Evolutionary conservation across 2,113 vertebrate species (phyloP).

Genomic region (Scomber japonicus): DNA sequence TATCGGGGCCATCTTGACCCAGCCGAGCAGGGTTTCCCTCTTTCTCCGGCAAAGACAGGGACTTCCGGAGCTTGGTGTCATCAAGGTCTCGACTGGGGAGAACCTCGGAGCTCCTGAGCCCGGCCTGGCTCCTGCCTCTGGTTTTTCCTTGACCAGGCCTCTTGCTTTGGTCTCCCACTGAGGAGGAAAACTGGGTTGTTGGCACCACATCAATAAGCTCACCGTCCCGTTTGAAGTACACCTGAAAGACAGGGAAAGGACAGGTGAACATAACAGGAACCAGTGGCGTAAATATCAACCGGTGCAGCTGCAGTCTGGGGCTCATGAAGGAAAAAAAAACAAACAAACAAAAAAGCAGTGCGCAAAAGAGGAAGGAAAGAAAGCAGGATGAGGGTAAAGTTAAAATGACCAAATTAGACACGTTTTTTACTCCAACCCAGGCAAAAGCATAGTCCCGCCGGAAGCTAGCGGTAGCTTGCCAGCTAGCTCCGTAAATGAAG

Average conservation of each 20-base stretch:
- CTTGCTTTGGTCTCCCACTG: constrained; percentile 34
- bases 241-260: constrained; percentile 80
- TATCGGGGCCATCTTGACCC: constrained; percentile 51
- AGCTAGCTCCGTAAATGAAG: too few species aligned
- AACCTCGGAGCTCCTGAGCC: constrained; percentile 78
- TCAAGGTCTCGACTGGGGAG: constrained; percentile 89
- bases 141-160: constrained; percentile 54
- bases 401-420: too few species aligned
- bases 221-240: constrained; percentile 94
- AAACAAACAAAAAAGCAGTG: too few species aligned
- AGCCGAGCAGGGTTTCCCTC: constrained; percentile 66
- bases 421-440: too few species aligned
- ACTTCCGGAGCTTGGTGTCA: constrained; percentile 91
- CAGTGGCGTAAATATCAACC: too few species aligned
- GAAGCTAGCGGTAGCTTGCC: too few species aligned
- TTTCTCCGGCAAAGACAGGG: constrained; percentile 81
- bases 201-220: constrained; percentile 90
- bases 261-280: background rate
- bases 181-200: constrained; percentile 74
- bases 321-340: too few species aligned
- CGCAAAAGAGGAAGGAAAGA: too few species aligned
- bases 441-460: too few species aligned
- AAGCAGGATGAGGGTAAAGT: too few species aligned
- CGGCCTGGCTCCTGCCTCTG: constrained; percentile 49
- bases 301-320: too few species aligned